Evolutionary conservation across 2,113 vertebrate species (phyloP).

Genomic region (Panthera uncia): DNA sequence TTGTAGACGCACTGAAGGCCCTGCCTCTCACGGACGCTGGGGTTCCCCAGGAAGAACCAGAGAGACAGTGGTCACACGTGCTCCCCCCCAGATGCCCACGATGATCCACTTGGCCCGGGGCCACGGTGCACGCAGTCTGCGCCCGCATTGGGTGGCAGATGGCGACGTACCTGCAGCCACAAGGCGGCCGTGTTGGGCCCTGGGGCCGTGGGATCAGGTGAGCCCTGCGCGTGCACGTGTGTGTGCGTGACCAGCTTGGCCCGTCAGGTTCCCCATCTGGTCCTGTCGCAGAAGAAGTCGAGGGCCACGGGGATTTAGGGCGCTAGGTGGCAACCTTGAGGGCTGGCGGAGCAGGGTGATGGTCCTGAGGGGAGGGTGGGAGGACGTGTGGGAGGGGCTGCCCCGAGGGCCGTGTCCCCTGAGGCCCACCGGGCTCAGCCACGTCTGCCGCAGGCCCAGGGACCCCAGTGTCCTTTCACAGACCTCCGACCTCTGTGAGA

Average conservation of each 20-base stretch:
- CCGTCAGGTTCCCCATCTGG: not conserved
- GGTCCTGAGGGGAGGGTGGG: not conserved
- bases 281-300: not conserved
- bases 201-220: not conserved
- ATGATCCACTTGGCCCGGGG: conserved; percentile 88
- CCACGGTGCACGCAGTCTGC: conserved; percentile 87
- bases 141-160: conserved; percentile 89
- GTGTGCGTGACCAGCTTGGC: not conserved
- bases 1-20: conserved; percentile 87
- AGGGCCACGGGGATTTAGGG: not conserved
- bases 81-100: conserved; percentile 82
- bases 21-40: conserved; percentile 80
- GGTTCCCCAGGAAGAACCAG: conserved; percentile 91
- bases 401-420: not conserved
- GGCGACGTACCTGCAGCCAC: conserved; percentile 85
- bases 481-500: not conserved
- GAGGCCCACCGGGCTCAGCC: not conserved
- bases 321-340: not conserved
- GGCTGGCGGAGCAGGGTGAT: not conserved
- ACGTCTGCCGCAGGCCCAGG: not conserved
- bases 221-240: not conserved
- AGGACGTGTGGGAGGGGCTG: fast-evolving
- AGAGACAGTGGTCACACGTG: conserved; percentile 88
- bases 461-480: not conserved
- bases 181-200: not conserved